Conservation (phyloP, 2,888 invertebrate species). For the Apomyelois bistriatella region DNA sequence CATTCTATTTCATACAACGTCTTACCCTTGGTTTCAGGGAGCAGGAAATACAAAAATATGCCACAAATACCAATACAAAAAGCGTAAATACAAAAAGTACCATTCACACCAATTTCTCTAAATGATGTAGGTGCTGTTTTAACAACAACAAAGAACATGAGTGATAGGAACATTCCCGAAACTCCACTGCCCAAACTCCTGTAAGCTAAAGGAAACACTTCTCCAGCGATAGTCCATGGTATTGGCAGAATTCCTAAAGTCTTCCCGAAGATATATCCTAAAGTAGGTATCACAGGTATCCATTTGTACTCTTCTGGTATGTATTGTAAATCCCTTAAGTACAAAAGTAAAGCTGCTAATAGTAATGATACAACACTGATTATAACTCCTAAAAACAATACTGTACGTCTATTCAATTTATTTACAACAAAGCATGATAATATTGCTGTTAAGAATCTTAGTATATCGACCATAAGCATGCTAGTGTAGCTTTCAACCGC, state of each 20-base stretch:
- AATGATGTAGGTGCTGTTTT: slow-evolving; percentile 82
- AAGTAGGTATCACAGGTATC: slow-evolving; percentile 69
- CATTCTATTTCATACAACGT: slow-evolving; percentile 84
- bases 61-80: slow-evolving; percentile 76
- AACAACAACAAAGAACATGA: slow-evolving; percentile 83
- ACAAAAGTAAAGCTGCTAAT: slow-evolving; percentile 63
- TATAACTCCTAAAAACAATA: slow-evolving; percentile 80
- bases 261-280: slow-evolving; percentile 79
- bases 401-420: slow-evolving; percentile 78
- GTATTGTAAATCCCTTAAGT: slow-evolving; percentile 53
- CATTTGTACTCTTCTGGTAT: slow-evolving; percentile 56
- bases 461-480: slow-evolving; percentile 82
- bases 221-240: slow-evolving; percentile 87
- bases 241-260: slow-evolving; percentile 82
- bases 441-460: slow-evolving; percentile 80
- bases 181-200: slow-evolving; percentile 84
- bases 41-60: slow-evolving; percentile 75
- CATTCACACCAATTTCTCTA: slow-evolving; percentile 71
- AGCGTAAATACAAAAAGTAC: slow-evolving; percentile 82
- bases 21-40: slow-evolving; percentile 85
- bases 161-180: slow-evolving; percentile 81
- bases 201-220: slow-evolving; percentile 82
- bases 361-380: slow-evolving; percentile 80
- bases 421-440: slow-evolving; percentile 81
- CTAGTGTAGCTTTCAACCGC: slow-evolving; percentile 81